A percentile compares a stretch with the other conserved stretches of the same genome.
These are phyloP conservation scores for Lindbergichthys nudifrons DNA, from an alignment of 2,797 vertebrate species.

Conservation along the genomic window DNA sequence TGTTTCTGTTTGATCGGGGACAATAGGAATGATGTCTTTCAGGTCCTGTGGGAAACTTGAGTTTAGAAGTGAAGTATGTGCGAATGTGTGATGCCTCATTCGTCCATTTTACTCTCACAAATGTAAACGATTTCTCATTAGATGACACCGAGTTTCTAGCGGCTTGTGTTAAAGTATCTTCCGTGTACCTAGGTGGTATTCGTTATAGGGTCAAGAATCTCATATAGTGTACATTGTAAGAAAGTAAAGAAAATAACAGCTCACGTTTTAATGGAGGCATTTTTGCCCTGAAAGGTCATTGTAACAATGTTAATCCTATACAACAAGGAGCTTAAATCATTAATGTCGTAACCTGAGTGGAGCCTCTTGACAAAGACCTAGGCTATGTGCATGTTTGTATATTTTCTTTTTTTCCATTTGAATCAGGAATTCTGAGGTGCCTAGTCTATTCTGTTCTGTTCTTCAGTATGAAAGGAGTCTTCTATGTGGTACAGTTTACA, in stretches of 20 bases:
- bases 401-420: background rate
- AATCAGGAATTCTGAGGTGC: background rate
- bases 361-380: background rate
- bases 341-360: background rate
- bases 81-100: background rate
- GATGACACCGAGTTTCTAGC: background rate
- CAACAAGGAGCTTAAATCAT: slow-evolving; percentile 18
- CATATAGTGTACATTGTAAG: background rate
- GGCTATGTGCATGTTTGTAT: background rate
- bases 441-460: slow-evolving; percentile 11
- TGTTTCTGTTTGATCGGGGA: slow-evolving; percentile 57
- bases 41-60: slow-evolving; percentile 47
- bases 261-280: slow-evolving; percentile 11
- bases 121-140: slow-evolving; percentile 4
- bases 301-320: slow-evolving; percentile 28
- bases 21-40: slow-evolving; percentile 61
- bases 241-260: slow-evolving; percentile 9
- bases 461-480: background rate
- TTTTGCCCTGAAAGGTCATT: slow-evolving; percentile 20
- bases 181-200: background rate
- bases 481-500: background rate
- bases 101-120: background rate
- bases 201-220: background rate
- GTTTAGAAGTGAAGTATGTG: slow-evolving; percentile 41
- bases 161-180: background rate